A percentile compares a stretch with the other conserved stretches of the same genome.
Conservation (phyloP, 2,888 invertebrate species). For the Tenthredo notha region DNA sequence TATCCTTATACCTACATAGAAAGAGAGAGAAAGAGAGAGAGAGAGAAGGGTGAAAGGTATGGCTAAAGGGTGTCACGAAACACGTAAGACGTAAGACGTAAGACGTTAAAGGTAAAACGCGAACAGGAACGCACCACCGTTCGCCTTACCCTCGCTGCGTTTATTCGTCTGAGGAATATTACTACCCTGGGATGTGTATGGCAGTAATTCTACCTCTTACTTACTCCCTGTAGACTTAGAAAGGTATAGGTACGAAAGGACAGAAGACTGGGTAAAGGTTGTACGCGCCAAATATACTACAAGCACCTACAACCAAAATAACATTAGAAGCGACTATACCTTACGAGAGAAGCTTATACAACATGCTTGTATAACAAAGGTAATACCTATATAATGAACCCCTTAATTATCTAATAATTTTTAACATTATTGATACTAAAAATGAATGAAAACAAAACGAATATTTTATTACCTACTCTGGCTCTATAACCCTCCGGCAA, state of each 20-base stretch:
- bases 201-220: slow-evolving; percentile 33
- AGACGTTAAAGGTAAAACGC: background rate
- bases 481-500: background rate
- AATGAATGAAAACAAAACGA: background rate
- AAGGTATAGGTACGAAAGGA: background rate
- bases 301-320: background rate
- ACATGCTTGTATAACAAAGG: background rate
- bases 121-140: background rate
- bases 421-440: background rate
- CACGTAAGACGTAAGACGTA: background rate
- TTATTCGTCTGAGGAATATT: slow-evolving; percentile 46
- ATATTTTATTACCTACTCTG: background rate
- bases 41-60: background rate
- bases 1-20: background rate
- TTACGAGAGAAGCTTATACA: background rate
- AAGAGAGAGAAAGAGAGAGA: background rate
- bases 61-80: background rate
- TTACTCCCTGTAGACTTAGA: slow-evolving; percentile 2
- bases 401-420: background rate
- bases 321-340: background rate
- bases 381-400: background rate
- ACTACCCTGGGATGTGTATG: slow-evolving; percentile 32
- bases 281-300: background rate
- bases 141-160: background rate
- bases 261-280: background rate